Conservation (phyloP, 2,797 vertebrate genomes). For the Gila robusta region DNA sequence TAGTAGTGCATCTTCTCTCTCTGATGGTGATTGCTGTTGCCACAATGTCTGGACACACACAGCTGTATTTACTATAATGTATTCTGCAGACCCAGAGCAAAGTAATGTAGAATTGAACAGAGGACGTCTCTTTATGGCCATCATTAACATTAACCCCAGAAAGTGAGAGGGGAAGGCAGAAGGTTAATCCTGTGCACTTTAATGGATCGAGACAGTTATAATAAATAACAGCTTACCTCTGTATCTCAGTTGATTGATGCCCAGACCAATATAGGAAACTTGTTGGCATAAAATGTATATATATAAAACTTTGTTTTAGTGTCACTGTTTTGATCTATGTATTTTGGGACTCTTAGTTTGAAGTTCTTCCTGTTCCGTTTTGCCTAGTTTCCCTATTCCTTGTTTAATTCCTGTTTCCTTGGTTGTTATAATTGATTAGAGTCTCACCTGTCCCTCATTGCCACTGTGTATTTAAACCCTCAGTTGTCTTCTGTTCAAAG, state of each 20-base stretch:
- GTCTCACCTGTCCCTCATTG: neutral
- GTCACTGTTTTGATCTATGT: neutral
- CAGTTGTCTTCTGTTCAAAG: neutral
- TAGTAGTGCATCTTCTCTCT: conserved; percentile 33
- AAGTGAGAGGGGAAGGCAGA: conserved; percentile 19
- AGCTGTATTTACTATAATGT: conserved; percentile 64
- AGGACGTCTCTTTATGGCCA: conserved; percentile 62
- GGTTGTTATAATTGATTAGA: neutral
- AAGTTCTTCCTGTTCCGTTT: neutral
- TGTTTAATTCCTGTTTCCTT: neutral
- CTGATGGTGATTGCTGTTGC: conserved; percentile 56
- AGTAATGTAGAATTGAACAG: conserved; percentile 61
- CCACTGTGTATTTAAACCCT: neutral
- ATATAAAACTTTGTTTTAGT: too few species aligned
- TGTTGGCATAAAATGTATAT: neutral
- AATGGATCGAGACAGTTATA: conserved; percentile 53
- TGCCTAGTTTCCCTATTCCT: neutral
- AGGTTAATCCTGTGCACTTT: conserved; percentile 62
- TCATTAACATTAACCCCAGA: conserved; percentile 65
- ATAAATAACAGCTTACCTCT: conserved; percentile 57
- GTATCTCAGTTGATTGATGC: conserved; percentile 41
- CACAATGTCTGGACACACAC: conserved; percentile 42
- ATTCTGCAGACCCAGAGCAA: conserved; percentile 59
- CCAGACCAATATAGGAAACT: neutral
- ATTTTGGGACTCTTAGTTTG: neutral